Percentiles rank a stretch among this genome's conserved stretches.
Conservation (phyloP, 2,797 vertebrate species). For the Anisognathus igniventris region DNA sequence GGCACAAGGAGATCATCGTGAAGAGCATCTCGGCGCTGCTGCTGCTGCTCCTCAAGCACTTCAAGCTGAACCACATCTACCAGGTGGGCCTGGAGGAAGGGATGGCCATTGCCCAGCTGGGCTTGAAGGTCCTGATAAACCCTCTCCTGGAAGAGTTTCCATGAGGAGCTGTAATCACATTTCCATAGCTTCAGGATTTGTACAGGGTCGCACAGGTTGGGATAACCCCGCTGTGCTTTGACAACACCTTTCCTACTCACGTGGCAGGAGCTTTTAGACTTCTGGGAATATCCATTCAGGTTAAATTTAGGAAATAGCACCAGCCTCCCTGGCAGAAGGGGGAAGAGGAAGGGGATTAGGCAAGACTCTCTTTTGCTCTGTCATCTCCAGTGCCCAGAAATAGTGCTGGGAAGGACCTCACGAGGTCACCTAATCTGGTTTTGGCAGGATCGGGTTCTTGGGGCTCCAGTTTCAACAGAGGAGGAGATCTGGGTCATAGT, state of each 20-base stretch:
- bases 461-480: not conserved
- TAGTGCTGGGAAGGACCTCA: not conserved
- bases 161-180: not conserved
- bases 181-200: accelerated
- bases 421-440: not conserved
- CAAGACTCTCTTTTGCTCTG: not conserved
- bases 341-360: not conserved
- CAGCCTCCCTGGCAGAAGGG: not conserved
- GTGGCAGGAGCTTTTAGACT: not conserved
- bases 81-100: conserved; percentile 75
- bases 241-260: accelerated
- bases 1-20: conserved; percentile 97
- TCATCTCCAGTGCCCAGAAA: not conserved
- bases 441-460: not conserved
- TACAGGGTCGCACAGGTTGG: not conserved
- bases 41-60: conserved; percentile 94
- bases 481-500: not conserved
- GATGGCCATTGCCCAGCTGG: accelerated
- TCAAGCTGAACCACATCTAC: conserved; percentile 95
- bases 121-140: not conserved
- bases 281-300: not conserved
- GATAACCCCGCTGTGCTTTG: not conserved
- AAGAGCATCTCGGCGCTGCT: conserved; percentile 92
- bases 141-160: not conserved
- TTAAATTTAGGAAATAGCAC: not conserved